These are phyloP conservation scores for Eidolon helvum DNA, from an alignment of 2,113 vertebrate genomes.

Conservation along the genomic window DNA sequence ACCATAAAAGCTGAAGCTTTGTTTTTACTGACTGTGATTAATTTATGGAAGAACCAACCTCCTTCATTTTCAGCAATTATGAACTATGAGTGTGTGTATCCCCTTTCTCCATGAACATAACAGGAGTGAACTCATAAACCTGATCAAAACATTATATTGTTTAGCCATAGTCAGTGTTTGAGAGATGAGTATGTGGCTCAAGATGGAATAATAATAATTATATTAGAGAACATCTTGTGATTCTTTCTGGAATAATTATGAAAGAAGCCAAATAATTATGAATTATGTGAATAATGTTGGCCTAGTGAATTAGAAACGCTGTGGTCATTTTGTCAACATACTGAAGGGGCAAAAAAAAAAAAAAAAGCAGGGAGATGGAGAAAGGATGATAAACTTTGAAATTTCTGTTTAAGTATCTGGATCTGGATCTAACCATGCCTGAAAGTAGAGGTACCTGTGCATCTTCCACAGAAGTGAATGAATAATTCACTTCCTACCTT, in stretches of 20 bases:
- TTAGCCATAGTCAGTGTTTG: not conserved
- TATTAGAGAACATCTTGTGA: not conserved
- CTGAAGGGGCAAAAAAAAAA: not conserved
- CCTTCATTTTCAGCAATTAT: not conserved
- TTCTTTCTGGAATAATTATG: not conserved
- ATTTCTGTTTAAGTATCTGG: not conserved
- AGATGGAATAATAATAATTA: not conserved
- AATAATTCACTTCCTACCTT: not conserved
- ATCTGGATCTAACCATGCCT: not conserved
- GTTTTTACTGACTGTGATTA: not conserved
- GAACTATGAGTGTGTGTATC: not conserved
- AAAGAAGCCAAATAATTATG: not conserved
- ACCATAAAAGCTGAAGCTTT: not conserved
- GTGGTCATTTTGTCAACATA: not conserved
- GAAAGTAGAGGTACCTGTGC: not conserved
- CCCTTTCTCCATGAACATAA: not conserved
- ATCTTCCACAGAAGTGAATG: not conserved
- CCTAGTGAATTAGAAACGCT: not conserved
- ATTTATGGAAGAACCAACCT: not conserved
- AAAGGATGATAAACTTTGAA: not conserved
- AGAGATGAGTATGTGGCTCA: not conserved
- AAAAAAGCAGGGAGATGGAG: not conserved
- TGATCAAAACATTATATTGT: not conserved
- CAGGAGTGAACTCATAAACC: not conserved
- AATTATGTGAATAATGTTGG: not conserved